Percentiles rank a stretch among this genome's conserved stretches.
phyloP scores from a whole-genome alignment of 2,888 invertebrate species.

The Caradrina clavipalpis region DNA sequence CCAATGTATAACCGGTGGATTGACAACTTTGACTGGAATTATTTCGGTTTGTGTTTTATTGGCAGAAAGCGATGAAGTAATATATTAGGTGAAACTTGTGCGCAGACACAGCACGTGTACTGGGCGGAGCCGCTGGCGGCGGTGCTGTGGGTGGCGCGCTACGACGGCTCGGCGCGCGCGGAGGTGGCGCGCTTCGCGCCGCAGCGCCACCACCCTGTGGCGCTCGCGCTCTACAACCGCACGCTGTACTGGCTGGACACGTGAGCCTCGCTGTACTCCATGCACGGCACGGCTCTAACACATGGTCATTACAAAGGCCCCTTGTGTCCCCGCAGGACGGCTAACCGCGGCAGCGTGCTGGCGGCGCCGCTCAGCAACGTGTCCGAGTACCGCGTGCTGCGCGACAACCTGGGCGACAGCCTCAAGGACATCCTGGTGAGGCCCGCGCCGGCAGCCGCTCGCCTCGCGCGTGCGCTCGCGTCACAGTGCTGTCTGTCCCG shows the following conservation, averaged over 20 bases:
- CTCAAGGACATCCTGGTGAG: slow-evolving; percentile 91
- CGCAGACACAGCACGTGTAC: slow-evolving; percentile 92
- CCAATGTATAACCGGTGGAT: too few relatives aligned
- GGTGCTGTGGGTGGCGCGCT: slow-evolving; percentile 93
- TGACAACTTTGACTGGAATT: too few relatives aligned
- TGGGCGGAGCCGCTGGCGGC: slow-evolving; percentile 94
- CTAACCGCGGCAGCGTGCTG: slow-evolving; percentile 92
- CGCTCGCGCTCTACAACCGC: slow-evolving; percentile 92
- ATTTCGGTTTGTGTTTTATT: too few relatives aligned
- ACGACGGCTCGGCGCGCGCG: slow-evolving; percentile 92
- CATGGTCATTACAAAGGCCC: too few relatives aligned
- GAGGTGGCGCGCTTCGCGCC: slow-evolving; percentile 87
- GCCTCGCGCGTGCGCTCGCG: too few relatives aligned
- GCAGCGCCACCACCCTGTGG: slow-evolving; percentile 91
- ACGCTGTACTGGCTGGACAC: slow-evolving; percentile 95
- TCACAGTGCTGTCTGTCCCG: background rate
- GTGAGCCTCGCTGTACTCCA: slow-evolving; percentile 89
- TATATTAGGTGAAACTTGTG: slow-evolving; percentile 36
- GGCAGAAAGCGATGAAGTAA: too few relatives aligned
- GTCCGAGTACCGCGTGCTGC: slow-evolving; percentile 89
- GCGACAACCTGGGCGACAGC: slow-evolving; percentile 92
- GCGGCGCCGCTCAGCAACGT: slow-evolving; percentile 92
- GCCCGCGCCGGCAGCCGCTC: background rate
- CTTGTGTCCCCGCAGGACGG: slow-evolving; percentile 67
- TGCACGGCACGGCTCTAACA: too few relatives aligned